These are phyloP conservation scores for Chelonoidis abingdonii DNA, from an alignment of 2,113 vertebrate species.

Conservation along the genomic window DNA sequence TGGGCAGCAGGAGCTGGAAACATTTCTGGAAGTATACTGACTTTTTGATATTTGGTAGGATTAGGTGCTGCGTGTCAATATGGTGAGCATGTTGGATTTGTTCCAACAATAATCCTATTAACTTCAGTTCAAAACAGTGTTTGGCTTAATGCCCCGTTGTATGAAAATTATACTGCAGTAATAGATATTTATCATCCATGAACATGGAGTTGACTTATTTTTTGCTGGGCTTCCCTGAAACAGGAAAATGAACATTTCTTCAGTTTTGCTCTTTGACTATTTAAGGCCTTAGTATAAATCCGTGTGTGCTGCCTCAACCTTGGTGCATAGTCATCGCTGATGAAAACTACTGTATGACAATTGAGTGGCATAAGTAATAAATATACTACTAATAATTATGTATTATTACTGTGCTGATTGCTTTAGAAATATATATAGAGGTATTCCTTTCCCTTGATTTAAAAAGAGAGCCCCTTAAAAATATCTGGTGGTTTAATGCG, in stretches of 20 bases:
- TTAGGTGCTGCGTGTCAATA: neutral
- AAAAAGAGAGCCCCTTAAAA: neutral
- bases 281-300: neutral
- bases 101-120: neutral
- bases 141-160: constrained; percentile 5
- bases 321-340: neutral
- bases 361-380: neutral
- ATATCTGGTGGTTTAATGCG: too few species aligned
- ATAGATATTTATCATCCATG: neutral
- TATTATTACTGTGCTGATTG: neutral
- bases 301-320: neutral
- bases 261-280: neutral
- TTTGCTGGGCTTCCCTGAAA: neutral
- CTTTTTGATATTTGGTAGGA: neutral
- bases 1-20: neutral
- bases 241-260: neutral
- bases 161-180: neutral
- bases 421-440: neutral
- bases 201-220: neutral
- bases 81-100: neutral
- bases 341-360: neutral
- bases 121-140: constrained; percentile 21
- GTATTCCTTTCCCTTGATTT: neutral
- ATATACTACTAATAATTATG: neutral
- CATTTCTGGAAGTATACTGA: neutral